A percentile compares a stretch with the other conserved stretches of the same genome.
Evolutionary conservation across 2,888 invertebrate genomes (phyloP).

Genomic region (Thereva unica): DNA sequence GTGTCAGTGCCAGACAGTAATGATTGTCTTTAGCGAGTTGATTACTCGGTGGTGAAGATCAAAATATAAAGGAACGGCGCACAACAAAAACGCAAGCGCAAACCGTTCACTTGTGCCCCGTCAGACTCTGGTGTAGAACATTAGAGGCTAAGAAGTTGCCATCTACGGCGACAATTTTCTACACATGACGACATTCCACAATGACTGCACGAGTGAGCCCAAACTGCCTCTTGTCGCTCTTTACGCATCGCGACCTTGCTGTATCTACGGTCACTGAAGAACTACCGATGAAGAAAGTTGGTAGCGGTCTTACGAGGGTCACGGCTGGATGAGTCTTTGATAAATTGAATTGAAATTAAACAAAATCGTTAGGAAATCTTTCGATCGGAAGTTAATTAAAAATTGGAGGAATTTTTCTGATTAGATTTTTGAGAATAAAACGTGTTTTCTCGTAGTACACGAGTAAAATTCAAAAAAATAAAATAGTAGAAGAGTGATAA

Average conservation of each 20-base stretch:
- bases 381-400: too few species aligned
- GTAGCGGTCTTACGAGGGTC: not conserved
- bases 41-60: constrained; percentile 7
- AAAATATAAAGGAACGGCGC: not conserved
- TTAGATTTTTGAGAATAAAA: too few species aligned
- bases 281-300: not conserved
- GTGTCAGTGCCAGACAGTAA: too few species aligned
- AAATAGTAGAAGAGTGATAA: too few species aligned
- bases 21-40: not conserved
- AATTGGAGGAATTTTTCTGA: too few species aligned
- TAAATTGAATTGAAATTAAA: too few species aligned
- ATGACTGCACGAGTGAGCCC: not conserved
- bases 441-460: too few species aligned
- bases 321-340: too few species aligned
- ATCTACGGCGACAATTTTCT: constrained; percentile 12
- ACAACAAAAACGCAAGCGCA: not conserved
- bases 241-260: constrained; percentile 7
- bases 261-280: constrained; percentile 2
- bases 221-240: not conserved
- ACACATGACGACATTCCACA: constrained; percentile 25
- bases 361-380: too few species aligned
- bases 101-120: constrained; percentile 5
- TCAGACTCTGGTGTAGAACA: not conserved
- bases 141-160: too few species aligned
- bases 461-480: too few species aligned